Conservation (phyloP, 1,140 invertebrate species). For the Neodiprion virginianus region DNA sequence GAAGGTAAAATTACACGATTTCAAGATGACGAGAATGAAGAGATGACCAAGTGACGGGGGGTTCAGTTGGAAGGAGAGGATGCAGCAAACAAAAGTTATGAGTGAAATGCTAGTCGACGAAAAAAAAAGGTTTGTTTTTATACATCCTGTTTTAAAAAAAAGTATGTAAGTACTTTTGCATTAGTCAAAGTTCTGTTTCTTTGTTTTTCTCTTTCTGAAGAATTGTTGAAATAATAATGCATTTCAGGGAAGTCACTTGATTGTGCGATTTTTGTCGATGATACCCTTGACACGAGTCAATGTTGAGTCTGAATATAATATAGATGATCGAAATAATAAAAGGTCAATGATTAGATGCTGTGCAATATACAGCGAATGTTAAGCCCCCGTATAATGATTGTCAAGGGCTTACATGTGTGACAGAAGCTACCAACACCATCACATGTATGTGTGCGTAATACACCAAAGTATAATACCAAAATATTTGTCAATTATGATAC, state of each 20-base stretch:
- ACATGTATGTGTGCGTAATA: neutral
- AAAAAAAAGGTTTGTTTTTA: conserved; percentile 40
- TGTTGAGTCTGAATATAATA: neutral
- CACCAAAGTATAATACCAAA: neutral
- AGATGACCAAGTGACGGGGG: conserved; percentile 51
- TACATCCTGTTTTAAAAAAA: conserved; percentile 29
- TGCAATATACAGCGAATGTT: neutral
- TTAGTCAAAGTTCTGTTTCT: conserved; percentile 14
- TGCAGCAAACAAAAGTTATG: conserved; percentile 70
- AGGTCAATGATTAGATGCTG: neutral
- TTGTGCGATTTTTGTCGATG: conserved; percentile 38
- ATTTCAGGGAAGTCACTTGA: conserved; percentile 43
- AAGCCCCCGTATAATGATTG: neutral
- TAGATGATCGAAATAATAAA: neutral
- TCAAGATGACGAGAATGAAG: conserved; percentile 16
- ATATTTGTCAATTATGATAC: neutral
- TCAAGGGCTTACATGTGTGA: neutral
- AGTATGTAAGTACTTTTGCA: conserved; percentile 34
- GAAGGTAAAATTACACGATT: conserved; percentile 26
- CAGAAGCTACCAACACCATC: neutral
- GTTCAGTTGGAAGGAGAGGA: conserved; percentile 48
- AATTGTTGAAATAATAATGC: neutral
- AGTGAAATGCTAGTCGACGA: conserved; percentile 65
- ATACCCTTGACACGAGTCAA: conserved; percentile 1
- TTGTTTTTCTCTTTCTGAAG: neutral